Evolutionary conservation across 2,797 vertebrate species (phyloP), one percentile per base, ranked within the genome.

Genomic region (Platyrinchus mystaceus): DNA sequence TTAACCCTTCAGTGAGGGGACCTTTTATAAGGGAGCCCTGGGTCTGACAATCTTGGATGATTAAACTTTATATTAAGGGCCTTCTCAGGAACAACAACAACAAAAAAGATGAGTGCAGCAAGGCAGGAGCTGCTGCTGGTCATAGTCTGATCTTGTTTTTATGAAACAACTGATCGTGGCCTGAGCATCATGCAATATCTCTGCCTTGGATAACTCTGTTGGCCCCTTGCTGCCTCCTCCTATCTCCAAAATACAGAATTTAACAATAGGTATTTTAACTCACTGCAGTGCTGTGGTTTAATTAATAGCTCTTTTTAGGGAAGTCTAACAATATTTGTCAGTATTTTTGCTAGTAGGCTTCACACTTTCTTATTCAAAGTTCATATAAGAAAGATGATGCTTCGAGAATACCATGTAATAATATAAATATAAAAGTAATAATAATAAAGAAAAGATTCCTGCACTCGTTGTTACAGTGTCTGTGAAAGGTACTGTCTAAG

Each of bases 61-160:
- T 95, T 90, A 86, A 86, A 91, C 50, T 90, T 88, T 76, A 59
- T 89, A 92, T 84, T 18, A 90, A 89, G 26, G 64, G 73, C 60
- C 59, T 91, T 84, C 56, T 89, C 28, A 12, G 50, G 28, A 30
- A 52, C 28, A 50, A 52, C 26, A 69, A 22, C 3, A 22, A 59
- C 37, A 60, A 30, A 46, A 86, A 75, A 30, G 2, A 19, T 16
- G 32, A 64, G 30, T 58, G 22, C 28, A 73, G 50, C 12, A 58
- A 39, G 41, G 50, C 28, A 81, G 79, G 18, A 64, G 53, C 50
- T 93, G 69, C 71, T 84, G 55, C 36, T 89, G 70, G 79, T 95
- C 47, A 14, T 66, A 28, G 67, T 79, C 39, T 95, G 63, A 59
- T 77, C 36, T 86, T 86, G 53, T 52, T 91, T 90, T 91, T 84